Percentiles rank a stretch among this genome's conserved stretches.
Conservation (phyloP, 2,113 vertebrate species). For the Scartelaos histophorus region DNA sequence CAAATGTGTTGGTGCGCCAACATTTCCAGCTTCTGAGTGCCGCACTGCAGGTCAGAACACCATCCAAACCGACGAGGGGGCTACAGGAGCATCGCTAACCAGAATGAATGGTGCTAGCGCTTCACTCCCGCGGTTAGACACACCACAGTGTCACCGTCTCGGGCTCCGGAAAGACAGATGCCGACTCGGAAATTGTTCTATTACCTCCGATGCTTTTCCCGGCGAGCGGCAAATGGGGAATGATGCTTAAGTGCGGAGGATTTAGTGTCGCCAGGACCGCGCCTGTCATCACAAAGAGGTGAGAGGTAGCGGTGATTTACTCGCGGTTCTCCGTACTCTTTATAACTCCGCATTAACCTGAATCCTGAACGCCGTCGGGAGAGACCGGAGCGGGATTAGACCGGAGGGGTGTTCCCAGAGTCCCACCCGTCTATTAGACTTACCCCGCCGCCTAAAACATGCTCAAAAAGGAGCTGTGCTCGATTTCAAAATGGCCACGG, state of each 20-base stretch:
- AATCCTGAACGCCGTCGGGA: constrained; percentile 58
- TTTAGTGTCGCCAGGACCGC: constrained; percentile 62
- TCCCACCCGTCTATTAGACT: constrained; percentile 60
- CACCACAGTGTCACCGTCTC: constrained; percentile 18
- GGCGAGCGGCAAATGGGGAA: constrained; percentile 53
- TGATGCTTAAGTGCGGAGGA: constrained; percentile 69
- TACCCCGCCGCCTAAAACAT: constrained; percentile 45
- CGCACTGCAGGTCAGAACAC: constrained; percentile 3
- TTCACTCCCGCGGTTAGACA: constrained; percentile 27
- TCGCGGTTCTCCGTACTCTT: constrained; percentile 46
- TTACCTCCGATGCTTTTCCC: constrained; percentile 37
- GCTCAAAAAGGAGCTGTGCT: too few relatives aligned
- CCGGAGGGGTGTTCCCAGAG: constrained; percentile 52
- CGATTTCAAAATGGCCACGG: too few relatives aligned
- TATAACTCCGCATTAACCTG: constrained; percentile 70
- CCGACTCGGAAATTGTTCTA: constrained; percentile 39
- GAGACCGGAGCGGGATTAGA: constrained; percentile 38
- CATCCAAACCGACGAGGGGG: neutral
- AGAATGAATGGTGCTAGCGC: neutral
- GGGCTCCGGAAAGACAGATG: constrained; percentile 52
- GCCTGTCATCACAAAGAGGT: constrained; percentile 61
- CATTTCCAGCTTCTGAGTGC: constrained; percentile 3
- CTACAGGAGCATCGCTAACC: neutral
- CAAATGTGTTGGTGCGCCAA: neutral
- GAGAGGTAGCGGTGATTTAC: constrained; percentile 53